Evolutionary conservation across 2,888 invertebrate genomes (phyloP).

Genomic region (Lymantria monacha): DNA sequence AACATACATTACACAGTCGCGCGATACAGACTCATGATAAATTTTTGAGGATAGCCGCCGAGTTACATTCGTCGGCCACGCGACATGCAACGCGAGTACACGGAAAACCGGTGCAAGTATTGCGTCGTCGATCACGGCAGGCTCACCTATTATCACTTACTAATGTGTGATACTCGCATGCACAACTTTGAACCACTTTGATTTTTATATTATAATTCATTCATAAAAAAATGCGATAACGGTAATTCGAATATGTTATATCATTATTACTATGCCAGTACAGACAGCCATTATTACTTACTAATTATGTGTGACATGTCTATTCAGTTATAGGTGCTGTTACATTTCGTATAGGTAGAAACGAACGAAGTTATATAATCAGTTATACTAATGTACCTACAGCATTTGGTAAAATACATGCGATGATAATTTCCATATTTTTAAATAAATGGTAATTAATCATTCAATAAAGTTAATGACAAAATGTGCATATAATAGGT

Average conservation of each 20-base stretch:
- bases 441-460: too few species aligned
- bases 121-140: slow-evolving; percentile 53
- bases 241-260: not conserved
- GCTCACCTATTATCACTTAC: slow-evolving; percentile 48
- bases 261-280: not conserved
- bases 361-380: too few species aligned
- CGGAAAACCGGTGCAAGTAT: slow-evolving; percentile 46
- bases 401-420: too few species aligned
- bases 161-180: slow-evolving; percentile 51
- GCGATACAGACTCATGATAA: slow-evolving; percentile 59
- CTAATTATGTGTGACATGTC: too few species aligned
- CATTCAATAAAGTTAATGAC: too few species aligned
- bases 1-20: slow-evolving; percentile 57
- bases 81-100: slow-evolving; percentile 56
- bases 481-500: too few species aligned
- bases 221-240: slow-evolving; percentile 27
- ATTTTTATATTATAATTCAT: slow-evolving; percentile 23
- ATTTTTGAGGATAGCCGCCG: slow-evolving; percentile 63
- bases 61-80: slow-evolving; percentile 64
- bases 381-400: too few species aligned
- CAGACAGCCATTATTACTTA: too few species aligned
- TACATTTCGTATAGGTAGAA: too few species aligned
- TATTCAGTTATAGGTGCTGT: too few species aligned
- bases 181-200: slow-evolving; percentile 25
- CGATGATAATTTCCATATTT: too few species aligned